Conservation (phyloP, 2,888 invertebrate species). For the Ypsolopha sequella region DNA sequence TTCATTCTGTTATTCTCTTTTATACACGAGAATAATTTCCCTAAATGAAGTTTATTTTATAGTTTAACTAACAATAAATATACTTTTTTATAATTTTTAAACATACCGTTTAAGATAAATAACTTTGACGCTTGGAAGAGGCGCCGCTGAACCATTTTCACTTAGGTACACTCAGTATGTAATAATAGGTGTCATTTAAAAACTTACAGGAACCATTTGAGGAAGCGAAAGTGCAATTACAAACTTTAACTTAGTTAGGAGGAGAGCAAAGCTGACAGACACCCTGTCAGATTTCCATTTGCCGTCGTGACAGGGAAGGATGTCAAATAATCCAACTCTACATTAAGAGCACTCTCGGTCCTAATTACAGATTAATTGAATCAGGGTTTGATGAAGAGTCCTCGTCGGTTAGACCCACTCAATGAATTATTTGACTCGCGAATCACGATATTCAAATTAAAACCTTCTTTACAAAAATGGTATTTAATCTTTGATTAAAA, state of each 20-base stretch:
- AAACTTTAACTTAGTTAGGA: constrained; percentile 5
- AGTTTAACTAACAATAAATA: no score
- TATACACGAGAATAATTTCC: no score
- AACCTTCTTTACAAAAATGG: background rate
- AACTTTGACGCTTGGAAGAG: no score
- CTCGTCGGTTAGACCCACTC: constrained; percentile 26
- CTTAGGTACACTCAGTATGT: no score
- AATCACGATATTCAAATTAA: background rate
- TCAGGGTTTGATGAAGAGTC: constrained; percentile 42
- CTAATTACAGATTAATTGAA: constrained; percentile 67
- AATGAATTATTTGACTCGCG: background rate
- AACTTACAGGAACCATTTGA: no score
- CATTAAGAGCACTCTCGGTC: constrained; percentile 63
- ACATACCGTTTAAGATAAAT: no score
- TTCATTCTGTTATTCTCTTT: no score
- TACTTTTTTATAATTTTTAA: no score
- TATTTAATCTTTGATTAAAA: background rate
- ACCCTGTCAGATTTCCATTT: constrained; percentile 60
- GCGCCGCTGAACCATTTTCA: no score
- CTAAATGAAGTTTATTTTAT: no score
- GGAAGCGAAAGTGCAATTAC: background rate
- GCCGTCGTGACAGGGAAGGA: constrained; percentile 46
- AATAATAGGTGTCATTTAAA: no score
- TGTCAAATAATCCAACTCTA: constrained; percentile 51
- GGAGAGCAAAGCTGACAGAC: constrained; percentile 19